Evolutionary conservation across 2,888 invertebrate species (phyloP), one percentile per base, ranked within the genome.

Genomic region (Lasioglossum oenotherae): DNA sequence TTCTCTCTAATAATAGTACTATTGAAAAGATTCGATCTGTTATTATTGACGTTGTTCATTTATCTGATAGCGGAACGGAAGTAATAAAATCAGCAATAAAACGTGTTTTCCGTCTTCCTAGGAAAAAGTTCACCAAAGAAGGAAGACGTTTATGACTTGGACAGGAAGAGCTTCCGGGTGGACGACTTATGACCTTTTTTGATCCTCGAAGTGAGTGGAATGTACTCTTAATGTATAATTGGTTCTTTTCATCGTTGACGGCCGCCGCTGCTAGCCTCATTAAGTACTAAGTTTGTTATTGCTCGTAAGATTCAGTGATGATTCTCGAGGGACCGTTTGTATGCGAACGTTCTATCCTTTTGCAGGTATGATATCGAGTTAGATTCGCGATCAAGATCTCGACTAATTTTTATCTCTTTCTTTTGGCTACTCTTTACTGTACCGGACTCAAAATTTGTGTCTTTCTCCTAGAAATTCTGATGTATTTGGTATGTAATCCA

Each of bases 111-210:
- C 1, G 23, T 23, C 35, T 23, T 69, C 38, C 12, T 35, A 69
- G 69, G 38, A 23, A 69, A 69, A 69, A 69, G 16, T 69, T 69
- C 69, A 38, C 2, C 38, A 23, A 19, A 38, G 38, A 23, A 69
- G 38, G 12, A 69, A 69, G 38, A 69, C 69, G 69, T 69, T 38
- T 69, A 69, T 69, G 69, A 69, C 69, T 69, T 69, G 38, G 35
- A 0, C 23, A 38, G 69, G 38, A 38, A 38, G 69, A 38, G 38
- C 10, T 69, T 69, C 69, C 38, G 38, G 38, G 38, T 38, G 38
- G 38, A 69, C 69, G 38, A 69, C 69, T 38, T 69, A 69, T 69
- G 69, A 69, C 38, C 38, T 69, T 69, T 69, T 23, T 69, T 38
- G 38, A 69, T 69, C 38, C 38, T 38, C 38, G 12, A 69, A 23